phyloP scores from a whole-genome alignment of 2,888 invertebrate genomes.

The Dryocosmus kuriphilus region DNA sequence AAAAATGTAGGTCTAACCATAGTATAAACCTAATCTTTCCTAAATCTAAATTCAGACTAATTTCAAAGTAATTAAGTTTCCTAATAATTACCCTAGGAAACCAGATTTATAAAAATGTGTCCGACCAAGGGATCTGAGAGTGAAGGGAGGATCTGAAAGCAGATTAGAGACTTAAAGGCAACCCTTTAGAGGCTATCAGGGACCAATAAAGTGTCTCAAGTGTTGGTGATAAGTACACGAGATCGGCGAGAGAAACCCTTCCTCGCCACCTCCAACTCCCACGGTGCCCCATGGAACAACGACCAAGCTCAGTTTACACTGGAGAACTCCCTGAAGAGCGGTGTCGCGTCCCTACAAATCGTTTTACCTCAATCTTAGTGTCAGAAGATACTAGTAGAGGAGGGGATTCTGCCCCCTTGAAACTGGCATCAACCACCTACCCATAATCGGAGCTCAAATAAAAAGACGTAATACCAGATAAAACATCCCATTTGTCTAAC shows the following conservation, averaged over 20 bases:
- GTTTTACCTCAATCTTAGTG: slow-evolving; percentile 72
- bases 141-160: slow-evolving; percentile 19
- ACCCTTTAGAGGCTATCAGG: slow-evolving; percentile 62
- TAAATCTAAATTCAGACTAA: background rate
- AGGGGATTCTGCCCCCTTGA: slow-evolving; percentile 40
- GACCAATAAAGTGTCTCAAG: slow-evolving; percentile 60
- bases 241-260: slow-evolving; percentile 42
- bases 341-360: slow-evolving; percentile 70
- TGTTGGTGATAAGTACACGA: slow-evolving; percentile 56
- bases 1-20: too few relatives aligned
- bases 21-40: background rate
- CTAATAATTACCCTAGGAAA: slow-evolving; percentile 36
- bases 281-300: slow-evolving; percentile 46
- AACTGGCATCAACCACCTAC: slow-evolving; percentile 55
- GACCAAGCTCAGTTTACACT: slow-evolving; percentile 56
- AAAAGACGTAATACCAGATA: slow-evolving; percentile 76
- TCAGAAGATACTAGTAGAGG: slow-evolving; percentile 48
- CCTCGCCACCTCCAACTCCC: slow-evolving; percentile 41
- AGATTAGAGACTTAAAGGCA: slow-evolving; percentile 48
- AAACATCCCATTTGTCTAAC: slow-evolving; percentile 77
- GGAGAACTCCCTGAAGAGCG: slow-evolving; percentile 64
- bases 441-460: slow-evolving; percentile 75
- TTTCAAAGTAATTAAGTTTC: background rate
- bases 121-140: slow-evolving; percentile 27
- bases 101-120: slow-evolving; percentile 46